These are phyloP conservation scores for Malacoctenus gilli DNA, from an alignment of 2,797 vertebrate species.

Conservation along the genomic window DNA sequence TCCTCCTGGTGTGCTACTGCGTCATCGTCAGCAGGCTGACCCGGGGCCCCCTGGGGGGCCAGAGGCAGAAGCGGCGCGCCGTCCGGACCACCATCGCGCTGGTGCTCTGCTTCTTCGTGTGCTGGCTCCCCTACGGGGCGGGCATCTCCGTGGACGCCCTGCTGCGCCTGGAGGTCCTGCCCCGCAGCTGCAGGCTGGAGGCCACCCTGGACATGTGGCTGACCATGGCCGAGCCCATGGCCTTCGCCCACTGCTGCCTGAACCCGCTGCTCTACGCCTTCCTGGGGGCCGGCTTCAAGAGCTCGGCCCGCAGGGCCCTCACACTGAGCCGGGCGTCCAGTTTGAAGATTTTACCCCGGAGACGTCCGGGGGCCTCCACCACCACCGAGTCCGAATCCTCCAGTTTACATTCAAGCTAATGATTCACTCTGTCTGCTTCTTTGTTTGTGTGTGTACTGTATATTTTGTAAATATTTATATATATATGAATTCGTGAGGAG, in stretches of 20 bases:
- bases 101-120: conserved; percentile 94
- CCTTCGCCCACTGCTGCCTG: conserved; percentile 96
- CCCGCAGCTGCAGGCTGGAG: conserved; percentile 86
- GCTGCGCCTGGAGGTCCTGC: conserved; percentile 86
- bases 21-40: conserved; percentile 94
- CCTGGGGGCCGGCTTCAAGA: conserved; percentile 97
- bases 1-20: conserved; percentile 95
- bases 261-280: conserved; percentile 98
- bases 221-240: conserved; percentile 91
- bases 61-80: conserved; percentile 94
- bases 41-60: conserved; percentile 90
- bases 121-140: conserved; percentile 94
- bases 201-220: conserved; percentile 87
- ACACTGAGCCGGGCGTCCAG: conserved; percentile 92
- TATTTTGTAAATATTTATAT: conserved; percentile 19
- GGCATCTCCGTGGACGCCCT: conserved; percentile 91
- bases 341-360: conserved; percentile 92
- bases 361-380: conserved; percentile 90
- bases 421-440: too few species aligned
- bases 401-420: conserved; percentile 95
- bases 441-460: conserved; percentile 22
- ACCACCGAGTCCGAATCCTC: conserved; percentile 98
- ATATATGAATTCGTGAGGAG: conserved; percentile 4
- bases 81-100: conserved; percentile 94
- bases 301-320: conserved; percentile 91